These are phyloP conservation scores for Serilophus lunatus DNA, from an alignment of 2,113 vertebrate genomes.

Conservation along the genomic window DNA sequence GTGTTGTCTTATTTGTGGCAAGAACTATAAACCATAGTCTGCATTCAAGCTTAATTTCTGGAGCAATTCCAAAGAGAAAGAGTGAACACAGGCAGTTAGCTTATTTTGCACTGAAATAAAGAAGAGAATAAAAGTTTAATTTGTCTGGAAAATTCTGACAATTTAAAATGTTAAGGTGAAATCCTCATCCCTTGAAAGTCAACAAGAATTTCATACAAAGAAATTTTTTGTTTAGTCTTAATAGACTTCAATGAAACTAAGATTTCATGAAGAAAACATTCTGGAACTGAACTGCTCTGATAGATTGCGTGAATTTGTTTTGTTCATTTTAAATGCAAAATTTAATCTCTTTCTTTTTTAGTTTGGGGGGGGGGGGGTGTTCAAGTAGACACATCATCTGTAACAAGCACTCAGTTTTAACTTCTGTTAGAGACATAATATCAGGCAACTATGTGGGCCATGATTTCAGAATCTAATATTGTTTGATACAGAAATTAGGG, in stretches of 20 bases:
- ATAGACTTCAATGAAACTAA: background rate
- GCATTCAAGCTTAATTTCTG: background rate
- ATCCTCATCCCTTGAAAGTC: background rate
- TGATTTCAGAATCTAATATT: background rate
- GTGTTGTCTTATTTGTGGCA: background rate
- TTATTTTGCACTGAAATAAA: background rate
- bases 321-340: background rate
- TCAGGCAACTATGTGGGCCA: rapidly evolving
- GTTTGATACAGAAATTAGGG: background rate
- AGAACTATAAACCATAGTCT: background rate
- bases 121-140: background rate
- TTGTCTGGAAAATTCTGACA: background rate
- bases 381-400: background rate
- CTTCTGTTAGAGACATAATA: background rate
- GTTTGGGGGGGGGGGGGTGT: background rate
- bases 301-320: background rate
- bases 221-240: background rate
- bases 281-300: background rate
- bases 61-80: background rate
- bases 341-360: background rate
- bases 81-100: background rate
- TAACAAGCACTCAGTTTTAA: background rate
- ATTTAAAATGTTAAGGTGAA: background rate
- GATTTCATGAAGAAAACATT: background rate
- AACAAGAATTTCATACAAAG: background rate